Conservation (phyloP, 2,888 invertebrate genomes). For the Drosophila fulvimacula region DNA sequence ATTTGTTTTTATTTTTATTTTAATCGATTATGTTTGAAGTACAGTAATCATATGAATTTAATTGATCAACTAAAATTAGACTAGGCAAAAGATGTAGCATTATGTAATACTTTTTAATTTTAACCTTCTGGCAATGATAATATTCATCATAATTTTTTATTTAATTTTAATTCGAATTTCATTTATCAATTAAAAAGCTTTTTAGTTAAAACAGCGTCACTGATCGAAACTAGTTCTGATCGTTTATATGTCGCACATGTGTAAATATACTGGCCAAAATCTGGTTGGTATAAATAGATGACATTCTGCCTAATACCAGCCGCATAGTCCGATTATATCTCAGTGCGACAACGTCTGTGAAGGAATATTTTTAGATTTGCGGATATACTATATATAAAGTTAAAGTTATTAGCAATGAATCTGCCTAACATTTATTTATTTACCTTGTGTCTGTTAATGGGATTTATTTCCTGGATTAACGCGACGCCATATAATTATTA, state of each 20-base stretch:
- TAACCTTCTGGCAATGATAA: not conserved
- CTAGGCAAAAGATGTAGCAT: not conserved
- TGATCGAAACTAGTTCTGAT: slow-evolving; percentile 41
- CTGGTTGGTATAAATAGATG: slow-evolving; percentile 50
- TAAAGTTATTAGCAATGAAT: slow-evolving; percentile 12
- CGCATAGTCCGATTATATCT: slow-evolving; percentile 22
- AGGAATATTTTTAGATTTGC: slow-evolving; percentile 1
- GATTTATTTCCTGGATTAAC: slow-evolving; percentile 2
- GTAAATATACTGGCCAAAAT: slow-evolving; percentile 34
- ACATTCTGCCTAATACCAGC: slow-evolving; percentile 7
- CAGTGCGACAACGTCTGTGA: slow-evolving; percentile 25
- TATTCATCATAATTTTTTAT: not conserved
- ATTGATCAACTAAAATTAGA: not conserved
- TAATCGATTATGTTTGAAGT: slow-evolving; percentile 6
- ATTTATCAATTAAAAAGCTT: slow-evolving; percentile 1
- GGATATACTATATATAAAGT: not conserved
- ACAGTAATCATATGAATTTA: not conserved
- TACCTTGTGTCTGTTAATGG: slow-evolving; percentile 12
- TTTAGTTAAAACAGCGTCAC: slow-evolving; percentile 10
- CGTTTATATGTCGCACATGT: slow-evolving; percentile 11
- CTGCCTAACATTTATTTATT: slow-evolving; percentile 1
- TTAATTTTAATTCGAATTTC: slow-evolving; percentile 17
- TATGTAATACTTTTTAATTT: not conserved
- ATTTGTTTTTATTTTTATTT: not conserved
- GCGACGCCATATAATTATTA: slow-evolving; percentile 30